Conservation (phyloP, 2,113 vertebrate genomes). For the Pelvicachromis taeniatus region DNA sequence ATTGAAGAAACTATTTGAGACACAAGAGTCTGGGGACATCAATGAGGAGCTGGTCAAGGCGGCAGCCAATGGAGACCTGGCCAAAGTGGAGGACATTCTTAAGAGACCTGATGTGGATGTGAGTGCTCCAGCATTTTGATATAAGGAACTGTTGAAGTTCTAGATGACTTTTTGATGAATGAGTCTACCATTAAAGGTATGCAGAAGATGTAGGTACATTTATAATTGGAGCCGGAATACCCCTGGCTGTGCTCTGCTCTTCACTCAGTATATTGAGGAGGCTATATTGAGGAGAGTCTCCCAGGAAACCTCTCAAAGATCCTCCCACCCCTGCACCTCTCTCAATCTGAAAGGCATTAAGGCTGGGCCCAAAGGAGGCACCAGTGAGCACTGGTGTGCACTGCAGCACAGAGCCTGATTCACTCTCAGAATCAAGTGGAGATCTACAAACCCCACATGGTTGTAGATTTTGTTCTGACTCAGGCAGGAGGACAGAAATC, state of each 20-base stretch:
- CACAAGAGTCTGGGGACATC: constrained; percentile 97
- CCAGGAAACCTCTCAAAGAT: constrained; percentile 19
- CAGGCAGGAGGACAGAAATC: constrained; percentile 9
- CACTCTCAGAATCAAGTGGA: constrained; percentile 14
- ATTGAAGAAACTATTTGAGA: constrained; percentile 98
- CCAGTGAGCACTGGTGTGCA: constrained; percentile 46
- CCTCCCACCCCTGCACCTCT: constrained; percentile 38
- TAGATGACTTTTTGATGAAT: not conserved
- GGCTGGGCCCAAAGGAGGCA: constrained; percentile 45
- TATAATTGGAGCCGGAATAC: not conserved
- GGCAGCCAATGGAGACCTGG: constrained; percentile 95
- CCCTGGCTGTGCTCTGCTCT: not conserved
- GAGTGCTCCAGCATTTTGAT: constrained; percentile 33
- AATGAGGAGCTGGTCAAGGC: constrained; percentile 99
- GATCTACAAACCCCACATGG: constrained; percentile 22
- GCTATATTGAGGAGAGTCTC: constrained; percentile 13
- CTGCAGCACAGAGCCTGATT: constrained; percentile 46
- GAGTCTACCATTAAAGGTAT: not conserved
- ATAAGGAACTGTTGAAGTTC: not conserved
- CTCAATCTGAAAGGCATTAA: constrained; percentile 57
- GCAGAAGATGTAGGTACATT: not conserved
- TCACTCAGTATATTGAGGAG: constrained; percentile 21
- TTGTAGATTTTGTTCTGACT: constrained; percentile 12
- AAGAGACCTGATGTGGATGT: constrained; percentile 97
- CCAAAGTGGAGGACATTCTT: constrained; percentile 97